Evolutionary conservation across 2,888 invertebrate species (phyloP), one percentile per base, ranked within the genome.

Genomic region (Ormyrus rosae): DNA sequence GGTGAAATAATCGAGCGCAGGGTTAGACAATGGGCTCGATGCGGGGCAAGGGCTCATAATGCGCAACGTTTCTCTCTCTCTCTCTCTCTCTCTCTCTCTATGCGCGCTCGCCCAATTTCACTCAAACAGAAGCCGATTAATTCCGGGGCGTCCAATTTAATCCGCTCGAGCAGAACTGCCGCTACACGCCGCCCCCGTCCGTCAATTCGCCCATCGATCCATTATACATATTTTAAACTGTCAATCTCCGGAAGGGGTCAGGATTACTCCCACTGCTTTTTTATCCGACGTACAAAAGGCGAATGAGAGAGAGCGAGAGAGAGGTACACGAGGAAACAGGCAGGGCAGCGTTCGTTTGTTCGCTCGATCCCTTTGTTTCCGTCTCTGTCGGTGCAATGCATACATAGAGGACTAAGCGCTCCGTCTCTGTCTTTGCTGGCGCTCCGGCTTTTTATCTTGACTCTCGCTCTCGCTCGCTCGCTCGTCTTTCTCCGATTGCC

Each of bases 171-270:
- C 60, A 34, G 7, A 45, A 9, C 34, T n/a, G 7, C 60, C 34
- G 60, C 72, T 81, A 4, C 61, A 63, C 64, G 78, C 81, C 80
- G 55, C 13, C n/a, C n/a, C 11, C 34, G 68, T 68, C 34, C 6
- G 45, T 68, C 55, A 65, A 76, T 50, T 72, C 50, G 69, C 74
- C 67, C 82, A 67, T 69, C 85, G 82, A 84, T 86, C 89, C 86
- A 90, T 90, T 90, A 90, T 90, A 90, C 89, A 90, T 90, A 90
- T 90, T 90, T 90, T 89, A 90, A 89, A 89, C 90, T 90, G 90
- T 90, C 90, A 90, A 90, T 90, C 90, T 89, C 87, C 83, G 85
- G 85, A 86, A 87, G 86, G 89, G 89, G 87, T 86, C 86, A 88
- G 87, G 56, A 78, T 78, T 81, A 65, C 81, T 64, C 63, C 19